phyloP scores from a whole-genome alignment of 1,140 invertebrate genomes.

The Ridgeia piscesae region DNA sequence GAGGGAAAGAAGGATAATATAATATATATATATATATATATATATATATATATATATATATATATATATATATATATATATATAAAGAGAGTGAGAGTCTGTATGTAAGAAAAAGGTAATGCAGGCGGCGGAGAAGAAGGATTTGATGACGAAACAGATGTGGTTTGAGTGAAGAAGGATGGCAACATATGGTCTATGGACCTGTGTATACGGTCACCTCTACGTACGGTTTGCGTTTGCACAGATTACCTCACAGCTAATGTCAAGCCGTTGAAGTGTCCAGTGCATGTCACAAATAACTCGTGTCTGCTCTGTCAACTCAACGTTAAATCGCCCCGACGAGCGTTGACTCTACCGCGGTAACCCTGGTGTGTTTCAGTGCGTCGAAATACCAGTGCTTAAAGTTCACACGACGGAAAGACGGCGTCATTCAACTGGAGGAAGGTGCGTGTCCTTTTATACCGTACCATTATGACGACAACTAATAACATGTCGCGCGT shows the following conservation, averaged over 20 bases:
- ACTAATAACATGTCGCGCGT: background rate
- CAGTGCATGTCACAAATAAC: background rate
- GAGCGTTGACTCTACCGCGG: background rate
- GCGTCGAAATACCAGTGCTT: slow-evolving; percentile 28
- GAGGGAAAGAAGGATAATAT: no score
- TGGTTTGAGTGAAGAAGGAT: background rate
- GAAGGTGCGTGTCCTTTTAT: slow-evolving; percentile 17
- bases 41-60: no score
- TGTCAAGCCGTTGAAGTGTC: background rate
- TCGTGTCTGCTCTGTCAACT: background rate
- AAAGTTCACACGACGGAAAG: slow-evolving; percentile 18
- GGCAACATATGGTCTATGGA: background rate
- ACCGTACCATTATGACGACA: background rate
- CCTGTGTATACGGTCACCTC: background rate
- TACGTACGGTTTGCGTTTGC: background rate
- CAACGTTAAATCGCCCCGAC: background rate
- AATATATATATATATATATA: no score
- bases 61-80: no score
- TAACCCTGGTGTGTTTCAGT: slow-evolving; percentile 16
- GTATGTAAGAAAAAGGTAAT: background rate
- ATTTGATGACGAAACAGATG: no score
- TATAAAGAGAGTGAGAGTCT: no score
- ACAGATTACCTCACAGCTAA: background rate
- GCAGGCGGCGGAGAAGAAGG: background rate
- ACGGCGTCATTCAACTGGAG: slow-evolving; percentile 25